These are phyloP conservation scores for Tinea pellionella DNA, from an alignment of 2,888 invertebrate genomes.

Conservation along the genomic window DNA sequence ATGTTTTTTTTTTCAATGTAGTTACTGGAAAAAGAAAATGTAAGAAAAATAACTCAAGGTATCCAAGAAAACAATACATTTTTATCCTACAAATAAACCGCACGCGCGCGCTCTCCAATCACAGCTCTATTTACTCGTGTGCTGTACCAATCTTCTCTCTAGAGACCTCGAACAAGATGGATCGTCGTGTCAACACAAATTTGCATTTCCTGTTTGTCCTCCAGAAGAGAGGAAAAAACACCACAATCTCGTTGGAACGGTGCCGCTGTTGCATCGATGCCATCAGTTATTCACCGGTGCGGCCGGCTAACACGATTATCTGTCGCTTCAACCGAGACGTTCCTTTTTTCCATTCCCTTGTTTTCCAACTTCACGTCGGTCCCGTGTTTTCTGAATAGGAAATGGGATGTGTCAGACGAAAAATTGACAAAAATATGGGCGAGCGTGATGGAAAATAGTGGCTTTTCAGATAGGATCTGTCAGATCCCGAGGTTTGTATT, in stretches of 20 bases:
- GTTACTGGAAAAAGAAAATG: neutral
- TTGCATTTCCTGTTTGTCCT: conserved; percentile 70
- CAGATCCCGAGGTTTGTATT: conserved; percentile 36
- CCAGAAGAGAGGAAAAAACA: conserved; percentile 58
- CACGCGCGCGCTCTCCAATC: conserved; percentile 52
- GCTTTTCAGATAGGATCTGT: conserved; percentile 60
- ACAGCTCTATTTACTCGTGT: conserved; percentile 57
- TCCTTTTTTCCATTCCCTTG: conserved; percentile 64
- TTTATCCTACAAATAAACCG: conserved; percentile 31
- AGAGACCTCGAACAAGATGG: conserved; percentile 63
- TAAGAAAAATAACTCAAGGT: conserved; percentile 2
- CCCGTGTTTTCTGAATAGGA: conserved; percentile 65
- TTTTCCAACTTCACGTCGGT: conserved; percentile 65
- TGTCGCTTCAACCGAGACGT: conserved; percentile 61
- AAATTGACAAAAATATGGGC: conserved; percentile 68
- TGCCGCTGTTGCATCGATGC: conserved; percentile 23
- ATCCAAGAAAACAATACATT: conserved; percentile 18
- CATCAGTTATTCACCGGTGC: conserved; percentile 63
- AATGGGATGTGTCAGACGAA: conserved; percentile 67
- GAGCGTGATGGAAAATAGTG: conserved; percentile 58
- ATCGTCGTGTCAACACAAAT: conserved; percentile 69
- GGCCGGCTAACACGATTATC: conserved; percentile 67
- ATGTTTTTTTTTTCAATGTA: neutral
- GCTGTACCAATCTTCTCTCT: conserved; percentile 28
- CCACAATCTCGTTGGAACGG: conserved; percentile 65